Conservation (phyloP, 30 jellyfish, hydroid and myxozoan species). For the Hydractinia echinata region DNA sequence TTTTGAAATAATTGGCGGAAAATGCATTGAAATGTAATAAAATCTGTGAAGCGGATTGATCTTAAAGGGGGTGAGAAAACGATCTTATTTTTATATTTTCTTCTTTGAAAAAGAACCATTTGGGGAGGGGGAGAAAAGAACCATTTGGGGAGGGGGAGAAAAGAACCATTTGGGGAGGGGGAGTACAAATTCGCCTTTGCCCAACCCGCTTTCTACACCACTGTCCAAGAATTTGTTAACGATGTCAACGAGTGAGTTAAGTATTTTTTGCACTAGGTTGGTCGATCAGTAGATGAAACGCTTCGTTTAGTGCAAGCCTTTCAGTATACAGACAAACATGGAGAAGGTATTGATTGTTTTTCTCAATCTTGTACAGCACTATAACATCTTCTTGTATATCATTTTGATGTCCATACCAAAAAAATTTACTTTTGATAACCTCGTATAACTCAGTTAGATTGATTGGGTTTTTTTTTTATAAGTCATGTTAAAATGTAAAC, state of each 20-base stretch:
- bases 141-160: no score
- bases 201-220: background rate
- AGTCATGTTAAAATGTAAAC: background rate
- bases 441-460: background rate
- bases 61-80: no score
- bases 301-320: conserved; percentile 96
- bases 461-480: background rate
- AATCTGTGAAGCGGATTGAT: no score
- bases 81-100: no score
- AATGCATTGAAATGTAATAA: no score
- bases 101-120: no score
- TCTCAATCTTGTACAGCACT: background rate
- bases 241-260: no score
- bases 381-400: background rate
- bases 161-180: no score
- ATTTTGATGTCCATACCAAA: background rate
- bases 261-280: conserved; percentile 57
- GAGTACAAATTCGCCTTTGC: background rate
- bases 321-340: conserved; percentile 98
- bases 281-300: conserved; percentile 98
- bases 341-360: conserved; percentile 68
- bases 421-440: background rate
- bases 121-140: no score
- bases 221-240: no score
- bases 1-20: no score